Conservation (phyloP, 64 coral and sea anemone species). For the Orbicella faveolata region DNA sequence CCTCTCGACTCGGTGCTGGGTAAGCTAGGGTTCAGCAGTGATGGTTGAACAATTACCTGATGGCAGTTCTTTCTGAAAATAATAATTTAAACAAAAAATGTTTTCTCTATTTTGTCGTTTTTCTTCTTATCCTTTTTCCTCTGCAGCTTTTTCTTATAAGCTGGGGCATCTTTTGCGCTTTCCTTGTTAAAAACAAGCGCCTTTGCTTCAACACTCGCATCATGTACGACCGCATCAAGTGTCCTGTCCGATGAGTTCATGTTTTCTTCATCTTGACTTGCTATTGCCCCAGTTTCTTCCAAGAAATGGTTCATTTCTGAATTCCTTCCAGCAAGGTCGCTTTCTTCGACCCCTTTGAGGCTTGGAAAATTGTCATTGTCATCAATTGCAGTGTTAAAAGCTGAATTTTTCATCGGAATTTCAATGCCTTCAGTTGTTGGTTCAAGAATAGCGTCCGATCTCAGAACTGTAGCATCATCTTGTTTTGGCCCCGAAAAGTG, state of each 20-base stretch:
- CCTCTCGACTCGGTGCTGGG: no score
- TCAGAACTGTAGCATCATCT: background rate
- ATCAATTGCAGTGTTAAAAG: background rate
- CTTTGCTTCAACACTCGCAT: background rate
- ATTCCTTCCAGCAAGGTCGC: background rate
- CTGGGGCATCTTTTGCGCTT: conserved; percentile 1
- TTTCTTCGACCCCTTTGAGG: background rate
- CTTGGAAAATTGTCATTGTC: background rate
- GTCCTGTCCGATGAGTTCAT: background rate
- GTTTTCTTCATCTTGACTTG: background rate
- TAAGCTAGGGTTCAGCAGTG: background rate
- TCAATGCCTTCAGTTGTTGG: background rate
- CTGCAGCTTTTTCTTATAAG: conserved; percentile 35
- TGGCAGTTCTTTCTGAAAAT: background rate
- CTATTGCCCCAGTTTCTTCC: background rate
- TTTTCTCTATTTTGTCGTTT: conserved; percentile 58
- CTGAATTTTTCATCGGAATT: background rate
- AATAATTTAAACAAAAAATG: conserved; percentile 53
- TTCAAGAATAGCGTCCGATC: background rate
- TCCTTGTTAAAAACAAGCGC: background rate
- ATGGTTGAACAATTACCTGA: background rate
- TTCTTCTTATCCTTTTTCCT: conserved; percentile 43
- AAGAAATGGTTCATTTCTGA: background rate
- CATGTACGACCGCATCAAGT: background rate
- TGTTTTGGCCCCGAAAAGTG: no score